Evolutionary conservation across 1,140 invertebrate species (phyloP).

Genomic region (fruit fly (Drosophila melanogaster)): DNA sequence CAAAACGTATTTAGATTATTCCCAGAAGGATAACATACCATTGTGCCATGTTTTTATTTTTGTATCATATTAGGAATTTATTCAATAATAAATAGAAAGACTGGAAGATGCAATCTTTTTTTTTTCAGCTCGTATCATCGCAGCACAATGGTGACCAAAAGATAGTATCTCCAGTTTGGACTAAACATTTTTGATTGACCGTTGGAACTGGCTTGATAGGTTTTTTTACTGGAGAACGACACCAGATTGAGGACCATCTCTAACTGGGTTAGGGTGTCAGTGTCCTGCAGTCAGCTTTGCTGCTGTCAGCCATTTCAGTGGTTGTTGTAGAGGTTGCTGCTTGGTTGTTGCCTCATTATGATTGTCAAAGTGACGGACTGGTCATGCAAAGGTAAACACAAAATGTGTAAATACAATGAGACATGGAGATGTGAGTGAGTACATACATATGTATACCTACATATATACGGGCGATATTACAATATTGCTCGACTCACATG

Average conservation of each 20-base stretch:
- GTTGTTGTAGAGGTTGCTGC: constrained; percentile 34
- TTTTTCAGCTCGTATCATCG: not conserved
- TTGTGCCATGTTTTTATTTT: too few relatives aligned
- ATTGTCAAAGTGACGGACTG: constrained; percentile 82
- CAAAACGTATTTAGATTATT: too few relatives aligned
- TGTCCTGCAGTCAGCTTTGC: constrained; percentile 71
- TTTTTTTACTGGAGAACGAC: not conserved
- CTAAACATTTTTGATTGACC: not conserved
- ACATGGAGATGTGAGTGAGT: constrained; percentile 36
- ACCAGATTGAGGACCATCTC: constrained; percentile 36
- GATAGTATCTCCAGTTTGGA: too few relatives aligned
- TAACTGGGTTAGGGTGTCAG: constrained; percentile 52
- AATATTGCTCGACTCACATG: constrained; percentile 41
- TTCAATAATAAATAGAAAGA: too few relatives aligned
- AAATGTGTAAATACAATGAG: constrained; percentile 78
- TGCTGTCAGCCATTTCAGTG: constrained; percentile 69
- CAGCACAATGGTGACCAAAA: not conserved
- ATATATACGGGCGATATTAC: constrained; percentile 24
- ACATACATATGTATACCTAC: constrained; percentile 3
- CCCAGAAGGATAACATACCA: too few relatives aligned
- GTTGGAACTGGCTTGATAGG: not conserved
- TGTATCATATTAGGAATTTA: too few relatives aligned
- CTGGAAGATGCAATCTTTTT: too few relatives aligned
- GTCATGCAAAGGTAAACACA: constrained; percentile 80
- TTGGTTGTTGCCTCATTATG: constrained; percentile 73